Evolutionary conservation across 2,888 invertebrate species (phyloP), one percentile per base, ranked within the genome.

Genomic region (Alloplasta piceator): DNA sequence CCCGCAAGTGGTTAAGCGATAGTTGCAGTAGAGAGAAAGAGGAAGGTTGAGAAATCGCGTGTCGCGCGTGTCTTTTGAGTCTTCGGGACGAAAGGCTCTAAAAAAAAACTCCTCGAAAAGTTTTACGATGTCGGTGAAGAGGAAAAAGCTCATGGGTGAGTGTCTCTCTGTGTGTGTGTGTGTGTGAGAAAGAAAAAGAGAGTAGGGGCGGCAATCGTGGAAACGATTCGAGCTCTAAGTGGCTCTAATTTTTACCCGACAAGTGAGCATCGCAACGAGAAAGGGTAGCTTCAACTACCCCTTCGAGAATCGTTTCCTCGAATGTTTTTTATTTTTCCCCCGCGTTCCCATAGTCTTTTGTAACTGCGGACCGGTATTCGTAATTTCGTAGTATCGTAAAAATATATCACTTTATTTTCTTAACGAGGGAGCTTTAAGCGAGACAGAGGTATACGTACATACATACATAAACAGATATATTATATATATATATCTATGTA

Each of bases 11-110:
- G 61, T 73, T 63, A 16, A 36, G 38, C 14, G 67, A 52, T 38
- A 38, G 60, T 50, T 50, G 56, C 46, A 16, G 64, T 7, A 38
- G 48, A 56, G 36, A 36, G 9, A 26, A 50, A 56, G 48, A 10
- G 10, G 10, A 16, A 16, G 39, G 14, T 0, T 60, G 46, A 50
- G 39, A 39, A 43, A 71, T 71, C 60, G 71, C 71, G 71, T 71
- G 71, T 79, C 60, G 63, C 63, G 74, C 75, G 70, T 79, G 79
- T 79, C 74, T 79, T 79, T 52, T 46, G 67, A 48, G 50, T 73
- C 68, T 78, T 74, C 38, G 41, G 68, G 50, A 48, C 46, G 71
- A 39, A 43, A 52, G 66, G 66, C 63, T 70, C 78, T 79, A 74
- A 55, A 60, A 74, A 55, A 60, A 66, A 79, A 80, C 71, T 52